Conservation (phyloP, 2,888 invertebrate species). For the Drosophila lutescens region DNA sequence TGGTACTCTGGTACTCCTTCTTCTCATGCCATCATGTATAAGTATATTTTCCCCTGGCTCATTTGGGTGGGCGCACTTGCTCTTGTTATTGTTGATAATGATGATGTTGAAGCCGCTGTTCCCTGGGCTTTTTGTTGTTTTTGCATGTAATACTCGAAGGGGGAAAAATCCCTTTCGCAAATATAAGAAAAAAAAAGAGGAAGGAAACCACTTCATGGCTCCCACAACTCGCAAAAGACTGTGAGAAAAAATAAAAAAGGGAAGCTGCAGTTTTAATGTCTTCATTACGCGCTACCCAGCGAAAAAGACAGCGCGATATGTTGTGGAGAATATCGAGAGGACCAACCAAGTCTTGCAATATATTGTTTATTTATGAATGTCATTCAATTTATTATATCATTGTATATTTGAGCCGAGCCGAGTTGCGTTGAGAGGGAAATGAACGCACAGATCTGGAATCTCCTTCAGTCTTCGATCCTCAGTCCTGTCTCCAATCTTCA, state of each 20-base stretch:
- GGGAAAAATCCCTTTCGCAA: slow-evolving; percentile 3
- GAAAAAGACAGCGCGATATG: slow-evolving; percentile 1
- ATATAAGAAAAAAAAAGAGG: neutral
- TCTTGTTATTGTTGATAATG: slow-evolving; percentile 77
- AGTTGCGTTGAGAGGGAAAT: slow-evolving; percentile 80
- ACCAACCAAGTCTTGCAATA: slow-evolving; percentile 52
- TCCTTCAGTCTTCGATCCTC: slow-evolving; percentile 6
- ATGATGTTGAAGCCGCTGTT: slow-evolving; percentile 60
- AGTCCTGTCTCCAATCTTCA: neutral
- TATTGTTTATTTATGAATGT: slow-evolving; percentile 84
- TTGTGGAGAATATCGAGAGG: slow-evolving; percentile 12
- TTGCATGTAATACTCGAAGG: slow-evolving; percentile 58
- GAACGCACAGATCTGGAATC: slow-evolving; percentile 56
- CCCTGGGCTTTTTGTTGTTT: slow-evolving; percentile 58
- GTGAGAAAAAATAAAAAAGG: slow-evolving; percentile 52
- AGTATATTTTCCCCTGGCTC: slow-evolving; percentile 5
- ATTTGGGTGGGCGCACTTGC: slow-evolving; percentile 53
- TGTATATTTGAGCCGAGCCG: slow-evolving; percentile 63
- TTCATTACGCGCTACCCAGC: slow-evolving; percentile 62
- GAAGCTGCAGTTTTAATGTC: slow-evolving; percentile 61
- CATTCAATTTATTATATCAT: slow-evolving; percentile 83
- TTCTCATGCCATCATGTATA: neutral
- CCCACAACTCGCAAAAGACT: slow-evolving; percentile 39
- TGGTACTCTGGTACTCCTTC: neutral
- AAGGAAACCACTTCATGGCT: slow-evolving; percentile 25